These are phyloP conservation scores for Marmota monax DNA, from an alignment of 2,113 vertebrate species.

Conservation along the genomic window DNA sequence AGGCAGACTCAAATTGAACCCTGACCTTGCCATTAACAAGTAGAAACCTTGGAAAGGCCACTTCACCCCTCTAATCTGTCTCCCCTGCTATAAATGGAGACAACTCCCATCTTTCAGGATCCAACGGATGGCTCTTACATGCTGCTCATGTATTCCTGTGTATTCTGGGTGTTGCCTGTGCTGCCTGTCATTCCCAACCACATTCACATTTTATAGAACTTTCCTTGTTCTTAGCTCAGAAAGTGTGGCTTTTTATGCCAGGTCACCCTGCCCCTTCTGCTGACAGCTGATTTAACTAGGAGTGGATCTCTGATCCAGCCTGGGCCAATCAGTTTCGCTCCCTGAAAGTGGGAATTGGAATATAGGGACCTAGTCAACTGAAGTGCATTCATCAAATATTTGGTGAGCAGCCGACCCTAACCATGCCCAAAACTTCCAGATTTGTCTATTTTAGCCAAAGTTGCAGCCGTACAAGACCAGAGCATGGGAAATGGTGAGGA, in stretches of 20 bases:
- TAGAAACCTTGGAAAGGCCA: background rate
- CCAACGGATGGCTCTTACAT: background rate
- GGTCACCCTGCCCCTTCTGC: background rate
- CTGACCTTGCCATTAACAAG: background rate
- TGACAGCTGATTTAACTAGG: background rate
- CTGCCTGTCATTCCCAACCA: background rate
- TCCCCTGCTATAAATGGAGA: background rate
- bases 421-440: background rate
- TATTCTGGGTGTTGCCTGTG: background rate
- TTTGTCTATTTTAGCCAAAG: background rate
- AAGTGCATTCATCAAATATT: background rate
- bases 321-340: background rate
- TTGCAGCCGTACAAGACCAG: background rate
- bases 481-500: background rate
- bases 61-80: background rate
- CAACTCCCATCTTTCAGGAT: background rate
- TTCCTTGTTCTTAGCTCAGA: background rate
- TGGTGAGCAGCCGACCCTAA: background rate
- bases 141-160: background rate
- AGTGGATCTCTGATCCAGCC: background rate
- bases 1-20: background rate
- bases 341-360: background rate
- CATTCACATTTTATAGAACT: background rate
- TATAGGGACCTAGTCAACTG: background rate
- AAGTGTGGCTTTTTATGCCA: background rate